Percentiles rank a stretch among this genome's conserved stretches.
These are phyloP conservation scores for Gymnothorax reevesii DNA, from an alignment of 2,797 vertebrate species.

Conservation along the genomic window DNA sequence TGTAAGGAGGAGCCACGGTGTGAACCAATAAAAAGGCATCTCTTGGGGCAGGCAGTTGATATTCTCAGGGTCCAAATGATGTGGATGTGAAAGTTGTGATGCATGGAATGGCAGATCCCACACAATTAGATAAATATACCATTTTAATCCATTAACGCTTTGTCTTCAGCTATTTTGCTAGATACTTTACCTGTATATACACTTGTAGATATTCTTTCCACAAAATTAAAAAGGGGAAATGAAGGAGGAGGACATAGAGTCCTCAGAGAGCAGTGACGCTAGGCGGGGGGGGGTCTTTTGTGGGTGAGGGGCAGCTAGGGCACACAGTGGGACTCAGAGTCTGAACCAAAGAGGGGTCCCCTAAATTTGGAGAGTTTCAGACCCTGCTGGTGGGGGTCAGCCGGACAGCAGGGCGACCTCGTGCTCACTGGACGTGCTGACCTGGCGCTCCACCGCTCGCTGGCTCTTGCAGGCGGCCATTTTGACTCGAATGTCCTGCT, in stretches of 20 bases:
- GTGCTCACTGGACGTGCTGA: conserved; percentile 85
- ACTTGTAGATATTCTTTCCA: not conserved
- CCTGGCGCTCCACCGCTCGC: conserved; percentile 85
- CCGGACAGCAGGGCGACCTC: conserved; percentile 76
- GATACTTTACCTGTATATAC: not conserved
- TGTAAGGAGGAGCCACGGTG: conserved; percentile 1
- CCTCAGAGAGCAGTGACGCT: not conserved
- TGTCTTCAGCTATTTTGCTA: conserved; percentile 9
- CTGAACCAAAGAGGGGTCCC: not conserved
- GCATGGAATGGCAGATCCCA: not conserved
- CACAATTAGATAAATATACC: not conserved
- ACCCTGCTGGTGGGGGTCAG: conserved; percentile 57
- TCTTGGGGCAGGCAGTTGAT: not conserved
- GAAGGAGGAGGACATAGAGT: not conserved
- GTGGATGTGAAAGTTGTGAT: not conserved
- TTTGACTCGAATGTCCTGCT: conserved; percentile 79
- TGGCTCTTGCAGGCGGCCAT: conserved; percentile 79
- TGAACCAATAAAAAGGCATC: not conserved
- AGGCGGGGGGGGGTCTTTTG: not conserved
- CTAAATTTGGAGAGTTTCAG: too few relatives aligned
- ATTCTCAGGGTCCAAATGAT: not conserved
- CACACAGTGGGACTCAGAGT: not conserved
- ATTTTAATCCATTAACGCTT: not conserved
- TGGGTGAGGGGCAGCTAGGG: not conserved
- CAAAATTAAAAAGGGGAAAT: not conserved